Evolutionary conservation across 2,797 vertebrate species (phyloP).

Genomic region (Galaxias olidus): DNA sequence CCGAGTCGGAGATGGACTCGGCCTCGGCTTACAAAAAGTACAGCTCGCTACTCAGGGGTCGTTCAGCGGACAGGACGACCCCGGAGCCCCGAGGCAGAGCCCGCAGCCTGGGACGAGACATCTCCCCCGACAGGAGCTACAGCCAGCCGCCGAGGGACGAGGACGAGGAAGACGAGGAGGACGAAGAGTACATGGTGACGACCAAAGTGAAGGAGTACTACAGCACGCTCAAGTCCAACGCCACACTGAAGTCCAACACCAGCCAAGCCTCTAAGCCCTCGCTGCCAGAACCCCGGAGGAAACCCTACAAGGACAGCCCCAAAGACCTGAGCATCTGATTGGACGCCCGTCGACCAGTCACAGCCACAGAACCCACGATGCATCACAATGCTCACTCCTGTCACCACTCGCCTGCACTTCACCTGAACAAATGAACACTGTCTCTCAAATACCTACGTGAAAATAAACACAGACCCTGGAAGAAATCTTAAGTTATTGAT

Average conservation of each 20-base stretch:
- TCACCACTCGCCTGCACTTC: constrained; percentile 39
- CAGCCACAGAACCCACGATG: constrained; percentile 37
- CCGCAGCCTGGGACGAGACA: constrained; percentile 77
- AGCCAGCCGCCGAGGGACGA: constrained; percentile 77
- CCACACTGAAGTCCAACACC: constrained; percentile 58
- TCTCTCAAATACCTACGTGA: no score
- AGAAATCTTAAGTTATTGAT: constrained; percentile 43
- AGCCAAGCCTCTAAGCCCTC: constrained; percentile 63
- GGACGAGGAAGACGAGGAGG: constrained; percentile 77
- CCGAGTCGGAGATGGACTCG: constrained; percentile 67
- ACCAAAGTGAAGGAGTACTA: constrained; percentile 80
- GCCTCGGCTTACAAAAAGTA: constrained; percentile 70
- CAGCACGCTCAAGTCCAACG: constrained; percentile 67
- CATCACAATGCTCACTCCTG: constrained; percentile 53
- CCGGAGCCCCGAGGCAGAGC: constrained; percentile 71
- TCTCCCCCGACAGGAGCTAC: constrained; percentile 77
- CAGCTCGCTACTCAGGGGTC: constrained; percentile 73
- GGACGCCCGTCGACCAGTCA: constrained; percentile 50
- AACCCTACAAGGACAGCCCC: constrained; percentile 89
- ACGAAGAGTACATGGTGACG: constrained; percentile 62
- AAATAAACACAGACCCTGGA: constrained; percentile 28
- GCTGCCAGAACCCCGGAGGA: constrained; percentile 79
- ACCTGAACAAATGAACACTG: constrained; percentile 36
- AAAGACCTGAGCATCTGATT: constrained; percentile 97
- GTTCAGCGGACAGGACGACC: constrained; percentile 66